phyloP scores from a whole-genome alignment of 37 sponge, comb jelly and placozoan species.

The Oscarella lobularis region DNA sequence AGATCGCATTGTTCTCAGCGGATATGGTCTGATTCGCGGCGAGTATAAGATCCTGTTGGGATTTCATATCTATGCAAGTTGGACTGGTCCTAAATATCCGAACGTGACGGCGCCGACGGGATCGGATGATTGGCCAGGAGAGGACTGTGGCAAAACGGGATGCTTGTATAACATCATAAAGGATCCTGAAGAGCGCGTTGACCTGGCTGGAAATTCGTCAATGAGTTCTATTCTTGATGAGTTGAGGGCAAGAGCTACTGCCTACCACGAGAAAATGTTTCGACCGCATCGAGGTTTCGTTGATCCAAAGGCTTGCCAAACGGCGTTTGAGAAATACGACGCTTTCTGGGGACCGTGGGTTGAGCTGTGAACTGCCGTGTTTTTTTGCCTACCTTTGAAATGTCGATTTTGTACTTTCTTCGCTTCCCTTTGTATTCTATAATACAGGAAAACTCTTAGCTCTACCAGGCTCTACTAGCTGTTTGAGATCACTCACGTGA shows the following conservation, averaged over 20 bases:
- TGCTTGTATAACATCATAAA: constrained; percentile 19
- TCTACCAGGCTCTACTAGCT: too few species aligned
- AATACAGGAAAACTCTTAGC: too few species aligned
- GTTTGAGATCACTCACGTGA: too few species aligned
- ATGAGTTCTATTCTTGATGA: constrained; percentile 8
- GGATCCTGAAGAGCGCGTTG: constrained; percentile 10
- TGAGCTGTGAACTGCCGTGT: too few species aligned
- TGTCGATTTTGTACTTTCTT: too few species aligned
- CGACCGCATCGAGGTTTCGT: constrained; percentile 9
- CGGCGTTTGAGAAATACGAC: constrained; percentile 4
- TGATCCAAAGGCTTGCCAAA: constrained; percentile 9
- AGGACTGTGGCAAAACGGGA: neutral
- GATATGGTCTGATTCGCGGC: constrained; percentile 13
- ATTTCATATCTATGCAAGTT: neutral
- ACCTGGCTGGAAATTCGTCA: constrained; percentile 8
- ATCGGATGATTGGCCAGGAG: neutral
- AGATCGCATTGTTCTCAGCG: too few species aligned
- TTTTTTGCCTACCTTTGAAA: too few species aligned
- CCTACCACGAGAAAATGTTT: constrained; percentile 3
- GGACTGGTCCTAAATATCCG: constrained; percentile 22
- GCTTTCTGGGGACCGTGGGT: neutral
- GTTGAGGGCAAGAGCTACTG: constrained; percentile 8
- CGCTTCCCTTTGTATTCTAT: too few species aligned
- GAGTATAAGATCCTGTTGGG: constrained; percentile 16
- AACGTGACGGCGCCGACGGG: constrained; percentile 1